Conservation (phyloP, 2,113 vertebrate genomes). For the Corapipo altera region DNA sequence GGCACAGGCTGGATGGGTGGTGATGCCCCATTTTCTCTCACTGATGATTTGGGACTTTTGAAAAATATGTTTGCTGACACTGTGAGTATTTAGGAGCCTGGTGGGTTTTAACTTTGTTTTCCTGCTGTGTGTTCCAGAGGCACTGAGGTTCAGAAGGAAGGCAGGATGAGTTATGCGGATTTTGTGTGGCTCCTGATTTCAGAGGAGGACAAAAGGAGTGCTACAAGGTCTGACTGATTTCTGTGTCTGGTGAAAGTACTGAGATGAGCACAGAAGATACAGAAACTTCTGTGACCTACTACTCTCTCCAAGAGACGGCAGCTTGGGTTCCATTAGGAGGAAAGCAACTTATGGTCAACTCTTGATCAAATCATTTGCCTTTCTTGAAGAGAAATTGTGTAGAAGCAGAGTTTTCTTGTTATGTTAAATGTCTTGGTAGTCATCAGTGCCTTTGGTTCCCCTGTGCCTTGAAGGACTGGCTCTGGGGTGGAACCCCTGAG, state of each 20-base stretch:
- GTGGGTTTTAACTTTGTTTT: background rate
- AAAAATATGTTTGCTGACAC: background rate
- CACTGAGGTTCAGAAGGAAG: conserved; percentile 88
- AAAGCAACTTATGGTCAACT: background rate
- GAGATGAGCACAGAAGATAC: background rate
- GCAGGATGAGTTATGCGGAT: conserved; percentile 97
- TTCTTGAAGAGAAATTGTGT: background rate
- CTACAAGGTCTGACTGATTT: conserved; percentile 83
- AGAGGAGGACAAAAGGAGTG: conserved; percentile 96
- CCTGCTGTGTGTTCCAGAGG: conserved; percentile 79
- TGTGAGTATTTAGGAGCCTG: background rate
- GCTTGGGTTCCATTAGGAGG: background rate
- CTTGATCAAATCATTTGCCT: background rate
- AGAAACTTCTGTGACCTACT: background rate
- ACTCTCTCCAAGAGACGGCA: background rate
- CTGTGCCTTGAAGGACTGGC: background rate
- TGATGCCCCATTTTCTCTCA: background rate
- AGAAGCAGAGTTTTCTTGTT: background rate
- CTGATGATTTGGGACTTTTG: background rate
- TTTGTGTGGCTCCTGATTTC: conserved; percentile 99
- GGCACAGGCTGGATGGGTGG: background rate
- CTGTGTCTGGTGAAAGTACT: background rate
- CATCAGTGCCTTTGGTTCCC: background rate
- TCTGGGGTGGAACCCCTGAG: background rate
- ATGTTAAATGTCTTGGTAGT: background rate